Conservation (phyloP, 2,113 vertebrate species). For the Tamias sibiricus region DNA sequence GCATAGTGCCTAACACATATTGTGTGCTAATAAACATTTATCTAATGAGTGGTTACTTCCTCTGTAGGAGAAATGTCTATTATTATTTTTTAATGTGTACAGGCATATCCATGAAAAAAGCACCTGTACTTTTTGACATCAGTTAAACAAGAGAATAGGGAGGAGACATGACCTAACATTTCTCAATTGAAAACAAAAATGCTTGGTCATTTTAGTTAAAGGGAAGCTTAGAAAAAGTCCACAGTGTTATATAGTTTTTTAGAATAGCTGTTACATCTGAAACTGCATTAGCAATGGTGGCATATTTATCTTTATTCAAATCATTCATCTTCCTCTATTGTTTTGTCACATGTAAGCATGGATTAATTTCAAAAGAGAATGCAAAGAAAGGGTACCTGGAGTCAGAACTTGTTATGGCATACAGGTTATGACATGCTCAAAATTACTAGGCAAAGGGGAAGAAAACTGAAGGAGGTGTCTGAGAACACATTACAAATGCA, state of each 20-base stretch:
- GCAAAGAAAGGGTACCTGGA: not conserved
- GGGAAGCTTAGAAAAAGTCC: not conserved
- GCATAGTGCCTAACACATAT: not conserved
- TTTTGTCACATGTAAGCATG: not conserved
- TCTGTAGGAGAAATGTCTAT: not conserved
- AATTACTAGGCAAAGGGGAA: not conserved
- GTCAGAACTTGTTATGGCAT: not conserved
- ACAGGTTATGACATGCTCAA: rapidly evolving
- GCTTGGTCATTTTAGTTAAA: not conserved
- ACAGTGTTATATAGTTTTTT: not conserved
- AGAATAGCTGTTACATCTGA: not conserved
- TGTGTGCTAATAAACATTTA: not conserved
- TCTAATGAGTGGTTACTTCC: not conserved
- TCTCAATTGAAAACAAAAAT: not conserved
- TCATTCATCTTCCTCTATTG: not conserved
- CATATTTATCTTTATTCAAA: not conserved
- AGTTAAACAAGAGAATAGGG: not conserved
- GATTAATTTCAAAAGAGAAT: not conserved
- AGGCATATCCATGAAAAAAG: not conserved
- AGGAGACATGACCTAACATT: not conserved
- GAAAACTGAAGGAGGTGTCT: not conserved
- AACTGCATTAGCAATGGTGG: not conserved
- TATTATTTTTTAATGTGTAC: not conserved
- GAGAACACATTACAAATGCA: not conserved
- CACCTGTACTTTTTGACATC: not conserved